Evolutionary conservation across 2,797 vertebrate genomes (phyloP).

Genomic region (Sarcoramphus papa): DNA sequence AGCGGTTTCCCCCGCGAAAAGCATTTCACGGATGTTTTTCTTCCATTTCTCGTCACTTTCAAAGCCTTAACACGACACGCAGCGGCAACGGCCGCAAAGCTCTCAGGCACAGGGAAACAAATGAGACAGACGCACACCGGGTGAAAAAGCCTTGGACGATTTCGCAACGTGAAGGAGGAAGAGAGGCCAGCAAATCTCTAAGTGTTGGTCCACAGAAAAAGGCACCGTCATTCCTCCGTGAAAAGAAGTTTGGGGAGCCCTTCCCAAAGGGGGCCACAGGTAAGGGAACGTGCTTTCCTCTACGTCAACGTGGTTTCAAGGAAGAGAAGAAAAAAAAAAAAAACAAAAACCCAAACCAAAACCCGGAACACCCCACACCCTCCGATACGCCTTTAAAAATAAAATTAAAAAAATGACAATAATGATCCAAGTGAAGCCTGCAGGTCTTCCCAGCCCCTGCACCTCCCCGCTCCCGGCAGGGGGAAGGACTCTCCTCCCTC

Average conservation of each 20-base stretch:
- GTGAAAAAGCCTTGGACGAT: neutral
- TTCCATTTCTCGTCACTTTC: neutral
- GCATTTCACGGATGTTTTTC: neutral
- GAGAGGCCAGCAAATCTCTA: neutral
- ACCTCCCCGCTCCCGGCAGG: too few species aligned
- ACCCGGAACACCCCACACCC: neutral
- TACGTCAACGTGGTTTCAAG: neutral
- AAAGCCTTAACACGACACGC: neutral
- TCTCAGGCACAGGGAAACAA: neutral
- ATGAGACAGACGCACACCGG: neutral
- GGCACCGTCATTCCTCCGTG: neutral
- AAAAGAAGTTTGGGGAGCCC: neutral
- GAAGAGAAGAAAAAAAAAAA: accelerated
- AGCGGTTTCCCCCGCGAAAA: neutral
- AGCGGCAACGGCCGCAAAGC: neutral
- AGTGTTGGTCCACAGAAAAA: neutral
- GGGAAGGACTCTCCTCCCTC: neutral
- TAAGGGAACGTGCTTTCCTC: neutral
- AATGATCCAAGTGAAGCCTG: accelerated
- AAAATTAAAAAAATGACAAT: accelerated
- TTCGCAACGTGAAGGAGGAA: slow-evolving; percentile 33
- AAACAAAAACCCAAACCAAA: too few species aligned
- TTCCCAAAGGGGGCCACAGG: neutral
- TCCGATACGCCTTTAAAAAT: neutral
- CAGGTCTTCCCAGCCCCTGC: neutral